phyloP scores from a whole-genome alignment of 2,888 invertebrate genomes.

The Eupithecia dodoneata region DNA sequence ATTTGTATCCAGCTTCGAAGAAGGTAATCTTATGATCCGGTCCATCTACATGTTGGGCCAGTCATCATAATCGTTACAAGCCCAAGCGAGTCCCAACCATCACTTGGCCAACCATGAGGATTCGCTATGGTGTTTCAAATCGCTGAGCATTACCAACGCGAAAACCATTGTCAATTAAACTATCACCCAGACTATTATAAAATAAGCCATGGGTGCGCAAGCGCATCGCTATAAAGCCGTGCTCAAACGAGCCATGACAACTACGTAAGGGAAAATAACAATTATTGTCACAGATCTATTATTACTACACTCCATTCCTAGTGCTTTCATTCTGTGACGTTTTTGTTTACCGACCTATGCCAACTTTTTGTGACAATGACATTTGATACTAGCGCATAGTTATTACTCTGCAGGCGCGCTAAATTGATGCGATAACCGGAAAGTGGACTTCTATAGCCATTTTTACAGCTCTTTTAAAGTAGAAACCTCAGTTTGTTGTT shows the following conservation, averaged over 20 bases:
- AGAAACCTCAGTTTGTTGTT: background rate
- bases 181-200: constrained; percentile 24
- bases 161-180: constrained; percentile 17
- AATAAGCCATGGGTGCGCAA: constrained; percentile 27
- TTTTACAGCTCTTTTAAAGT: background rate
- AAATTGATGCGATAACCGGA: background rate
- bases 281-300: constrained; percentile 28
- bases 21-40: background rate
- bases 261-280: constrained; percentile 30
- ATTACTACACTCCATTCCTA: constrained; percentile 36
- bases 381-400: constrained; percentile 1
- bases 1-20: background rate
- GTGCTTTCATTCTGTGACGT: constrained; percentile 7
- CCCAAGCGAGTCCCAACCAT: background rate
- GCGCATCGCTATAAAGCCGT: constrained; percentile 24
- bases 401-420: background rate
- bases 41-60: background rate
- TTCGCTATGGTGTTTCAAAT: constrained; percentile 2
- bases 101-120: background rate
- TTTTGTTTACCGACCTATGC: constrained; percentile 7
- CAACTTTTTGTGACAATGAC: background rate
- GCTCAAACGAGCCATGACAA: constrained; percentile 34
- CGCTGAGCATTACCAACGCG: constrained; percentile 5
- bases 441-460: background rate
- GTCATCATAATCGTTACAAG: background rate